Percentiles rank a stretch among this genome's conserved stretches.
Conservation (phyloP, 2,888 invertebrate genomes). For the Dyspetes luteomarginatus region DNA sequence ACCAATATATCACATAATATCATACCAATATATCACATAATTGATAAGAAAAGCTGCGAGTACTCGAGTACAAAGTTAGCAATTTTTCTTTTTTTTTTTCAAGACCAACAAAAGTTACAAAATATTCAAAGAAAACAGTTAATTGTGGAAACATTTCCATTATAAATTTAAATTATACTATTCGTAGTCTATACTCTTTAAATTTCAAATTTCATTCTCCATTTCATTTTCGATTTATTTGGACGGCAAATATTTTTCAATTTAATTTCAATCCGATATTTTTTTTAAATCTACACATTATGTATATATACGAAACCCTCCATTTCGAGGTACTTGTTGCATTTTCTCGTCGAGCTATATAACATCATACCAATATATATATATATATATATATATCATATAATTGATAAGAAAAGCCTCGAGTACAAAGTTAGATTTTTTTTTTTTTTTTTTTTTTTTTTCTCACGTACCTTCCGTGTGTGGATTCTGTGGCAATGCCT, state of each 20-base stretch:
- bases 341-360: conserved; percentile 32
- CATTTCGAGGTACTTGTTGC: conserved; percentile 57
- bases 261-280: too few relatives aligned
- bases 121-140: background rate
- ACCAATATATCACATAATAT: conserved; percentile 22
- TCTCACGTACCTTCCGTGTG: conserved; percentile 76
- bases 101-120: too few relatives aligned
- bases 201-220: too few relatives aligned
- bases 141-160: background rate
- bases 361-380: conserved; percentile 31
- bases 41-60: background rate
- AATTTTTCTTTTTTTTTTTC: background rate
- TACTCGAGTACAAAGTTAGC: too few relatives aligned
- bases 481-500: conserved; percentile 76
- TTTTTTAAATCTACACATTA: background rate
- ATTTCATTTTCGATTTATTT: background rate
- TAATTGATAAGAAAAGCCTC: background rate
- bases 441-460: conserved; percentile 15
- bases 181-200: too few relatives aligned
- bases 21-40: background rate
- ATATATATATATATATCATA: background rate
- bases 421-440: too few relatives aligned
- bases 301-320: background rate
- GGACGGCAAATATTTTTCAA: background rate
- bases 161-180: too few relatives aligned